Conservation (phyloP, 2,888 invertebrate genomes). For the Callosobruchus maculatus region DNA sequence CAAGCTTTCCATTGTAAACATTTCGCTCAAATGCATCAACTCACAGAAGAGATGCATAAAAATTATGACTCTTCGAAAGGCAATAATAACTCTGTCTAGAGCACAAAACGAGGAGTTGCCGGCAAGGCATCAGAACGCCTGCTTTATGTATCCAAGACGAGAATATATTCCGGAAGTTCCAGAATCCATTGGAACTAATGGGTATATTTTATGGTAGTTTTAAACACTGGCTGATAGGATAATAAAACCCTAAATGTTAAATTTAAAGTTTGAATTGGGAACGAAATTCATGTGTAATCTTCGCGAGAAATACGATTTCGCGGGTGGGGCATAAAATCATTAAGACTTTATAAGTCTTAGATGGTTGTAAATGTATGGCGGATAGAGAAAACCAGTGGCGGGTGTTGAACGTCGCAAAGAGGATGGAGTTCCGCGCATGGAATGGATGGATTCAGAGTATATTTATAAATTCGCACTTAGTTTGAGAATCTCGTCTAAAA, state of each 20-base stretch:
- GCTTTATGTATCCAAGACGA: neutral
- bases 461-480: too few relatives aligned
- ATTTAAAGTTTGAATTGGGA: conserved; percentile 1
- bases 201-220: neutral
- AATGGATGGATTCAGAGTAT: too few relatives aligned
- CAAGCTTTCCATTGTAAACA: neutral
- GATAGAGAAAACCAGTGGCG: too few relatives aligned
- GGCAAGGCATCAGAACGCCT: neutral
- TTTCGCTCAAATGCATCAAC: neutral
- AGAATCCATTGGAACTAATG: neutral
- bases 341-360: neutral
- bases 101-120: neutral
- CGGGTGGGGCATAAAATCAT: neutral
- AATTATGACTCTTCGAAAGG: neutral
- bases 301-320: conserved; percentile 15
- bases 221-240: neutral
- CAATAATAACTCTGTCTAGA: neutral
- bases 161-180: neutral
- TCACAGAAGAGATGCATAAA: neutral
- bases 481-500: too few relatives aligned
- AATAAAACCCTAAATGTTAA: neutral
- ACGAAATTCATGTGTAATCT: conserved; percentile 26
- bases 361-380: too few relatives aligned
- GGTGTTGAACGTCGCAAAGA: too few relatives aligned
- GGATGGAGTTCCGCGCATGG: too few relatives aligned